Conservation (phyloP, 2,113 vertebrate genomes). For the Ceyx margarethae region DNA sequence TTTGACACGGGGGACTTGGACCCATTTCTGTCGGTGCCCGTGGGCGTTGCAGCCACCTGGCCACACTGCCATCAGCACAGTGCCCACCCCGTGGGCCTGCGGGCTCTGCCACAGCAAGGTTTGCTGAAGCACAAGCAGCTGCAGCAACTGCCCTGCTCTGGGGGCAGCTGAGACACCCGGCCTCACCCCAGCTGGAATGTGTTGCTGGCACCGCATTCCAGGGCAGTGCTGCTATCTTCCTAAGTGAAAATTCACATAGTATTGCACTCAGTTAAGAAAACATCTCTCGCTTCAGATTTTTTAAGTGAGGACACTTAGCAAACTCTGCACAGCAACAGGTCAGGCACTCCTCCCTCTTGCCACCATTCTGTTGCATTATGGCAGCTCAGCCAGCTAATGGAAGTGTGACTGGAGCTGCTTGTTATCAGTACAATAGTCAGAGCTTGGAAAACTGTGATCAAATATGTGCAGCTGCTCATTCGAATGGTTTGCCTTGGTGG, state of each 20-base stretch:
- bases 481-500: neutral
- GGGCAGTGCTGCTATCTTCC: neutral
- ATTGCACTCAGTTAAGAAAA: neutral
- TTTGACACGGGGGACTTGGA: fast-evolving
- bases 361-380: neutral
- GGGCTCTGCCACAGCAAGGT: fast-evolving
- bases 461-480: slow-evolving; percentile 4
- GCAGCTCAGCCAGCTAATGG: neutral
- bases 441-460: neutral
- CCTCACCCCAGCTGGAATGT: neutral
- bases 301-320: neutral
- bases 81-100: neutral
- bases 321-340: neutral
- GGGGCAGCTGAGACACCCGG: neutral
- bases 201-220: neutral
- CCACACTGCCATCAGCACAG: fast-evolving
- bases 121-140: fast-evolving
- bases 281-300: neutral
- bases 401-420: neutral
- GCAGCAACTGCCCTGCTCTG: neutral
- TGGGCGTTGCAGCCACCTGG: neutral
- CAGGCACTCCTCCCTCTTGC: neutral
- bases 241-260: neutral
- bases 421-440: neutral
- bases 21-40: neutral